phyloP scores from a whole-genome alignment of 2,113 vertebrate species.

The Eulacestoma nigropectus region DNA sequence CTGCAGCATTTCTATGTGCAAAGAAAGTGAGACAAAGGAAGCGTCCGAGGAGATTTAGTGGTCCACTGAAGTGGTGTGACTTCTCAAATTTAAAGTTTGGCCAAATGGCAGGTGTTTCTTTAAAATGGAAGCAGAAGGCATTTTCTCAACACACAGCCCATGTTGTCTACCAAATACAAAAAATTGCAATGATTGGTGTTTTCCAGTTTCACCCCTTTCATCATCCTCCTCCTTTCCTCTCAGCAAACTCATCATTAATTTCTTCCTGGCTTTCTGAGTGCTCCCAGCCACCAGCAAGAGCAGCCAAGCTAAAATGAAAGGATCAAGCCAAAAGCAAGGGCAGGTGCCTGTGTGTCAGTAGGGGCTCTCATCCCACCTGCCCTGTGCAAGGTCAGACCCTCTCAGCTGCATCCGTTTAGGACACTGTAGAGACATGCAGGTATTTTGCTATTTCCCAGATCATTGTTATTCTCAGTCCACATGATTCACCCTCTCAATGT shows the following conservation, averaged over 20 bases:
- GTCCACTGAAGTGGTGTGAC: background rate
- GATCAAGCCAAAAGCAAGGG: background rate
- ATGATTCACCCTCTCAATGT: background rate
- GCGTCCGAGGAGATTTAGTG: background rate
- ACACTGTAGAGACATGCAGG: background rate
- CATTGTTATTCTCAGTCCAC: constrained; percentile 5
- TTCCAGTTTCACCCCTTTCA: background rate
- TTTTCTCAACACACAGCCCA: background rate
- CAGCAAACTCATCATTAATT: background rate
- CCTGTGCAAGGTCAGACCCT: background rate
- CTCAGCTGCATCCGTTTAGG: background rate
- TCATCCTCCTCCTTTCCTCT: background rate
- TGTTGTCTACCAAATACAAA: background rate
- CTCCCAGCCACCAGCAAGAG: background rate
- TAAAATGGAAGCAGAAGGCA: background rate
- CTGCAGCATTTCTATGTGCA: background rate
- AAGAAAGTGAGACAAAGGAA: background rate
- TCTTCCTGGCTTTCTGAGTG: background rate
- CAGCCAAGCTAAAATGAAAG: background rate
- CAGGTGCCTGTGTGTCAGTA: background rate
- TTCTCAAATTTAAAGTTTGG: background rate
- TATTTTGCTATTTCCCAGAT: background rate
- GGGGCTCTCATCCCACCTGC: background rate
- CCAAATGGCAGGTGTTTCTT: background rate
- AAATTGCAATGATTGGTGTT: background rate